A percentile compares a stretch with the other conserved stretches of the same genome.
These are phyloP conservation scores for Halcyon smyrnensis DNA, from an alignment of 2,797 vertebrate species.

Conservation along the genomic window DNA sequence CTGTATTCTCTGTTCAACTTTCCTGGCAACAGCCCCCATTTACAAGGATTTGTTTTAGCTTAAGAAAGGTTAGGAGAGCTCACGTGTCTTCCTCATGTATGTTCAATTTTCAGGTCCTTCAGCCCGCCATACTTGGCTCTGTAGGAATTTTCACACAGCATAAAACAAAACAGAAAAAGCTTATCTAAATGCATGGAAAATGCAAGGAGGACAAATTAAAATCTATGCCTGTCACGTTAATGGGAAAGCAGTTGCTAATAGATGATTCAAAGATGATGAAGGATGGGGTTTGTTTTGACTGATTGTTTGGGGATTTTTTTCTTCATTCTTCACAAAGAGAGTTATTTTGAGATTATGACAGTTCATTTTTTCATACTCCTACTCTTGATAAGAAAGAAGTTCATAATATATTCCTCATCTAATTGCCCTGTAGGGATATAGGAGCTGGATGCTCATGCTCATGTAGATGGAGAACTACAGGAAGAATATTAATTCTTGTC, in stretches of 20 bases:
- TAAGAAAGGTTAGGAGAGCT: neutral
- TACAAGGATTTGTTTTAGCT: neutral
- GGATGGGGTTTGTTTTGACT: neutral
- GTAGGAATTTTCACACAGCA: neutral
- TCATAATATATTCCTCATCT: neutral
- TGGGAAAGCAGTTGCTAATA: neutral
- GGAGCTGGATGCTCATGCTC: neutral
- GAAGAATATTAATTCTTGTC: neutral
- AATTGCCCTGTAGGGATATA: neutral
- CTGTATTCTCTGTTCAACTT: neutral
- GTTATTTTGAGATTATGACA: neutral
- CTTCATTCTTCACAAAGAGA: neutral
- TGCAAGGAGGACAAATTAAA: neutral
- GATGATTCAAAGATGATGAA: neutral
- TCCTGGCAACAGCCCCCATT: neutral
- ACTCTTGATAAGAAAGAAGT: neutral
- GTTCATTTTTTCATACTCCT: neutral
- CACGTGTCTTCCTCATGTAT: fast-evolving
- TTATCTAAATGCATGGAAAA: neutral
- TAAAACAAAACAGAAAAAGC: neutral
- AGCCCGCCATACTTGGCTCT: neutral
- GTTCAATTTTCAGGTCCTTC: neutral
- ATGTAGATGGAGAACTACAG: neutral
- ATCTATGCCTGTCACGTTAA: neutral
- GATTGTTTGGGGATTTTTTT: neutral